Evolutionary conservation across 2,888 invertebrate species (phyloP).

Genomic region (Pheosia tremula): DNA sequence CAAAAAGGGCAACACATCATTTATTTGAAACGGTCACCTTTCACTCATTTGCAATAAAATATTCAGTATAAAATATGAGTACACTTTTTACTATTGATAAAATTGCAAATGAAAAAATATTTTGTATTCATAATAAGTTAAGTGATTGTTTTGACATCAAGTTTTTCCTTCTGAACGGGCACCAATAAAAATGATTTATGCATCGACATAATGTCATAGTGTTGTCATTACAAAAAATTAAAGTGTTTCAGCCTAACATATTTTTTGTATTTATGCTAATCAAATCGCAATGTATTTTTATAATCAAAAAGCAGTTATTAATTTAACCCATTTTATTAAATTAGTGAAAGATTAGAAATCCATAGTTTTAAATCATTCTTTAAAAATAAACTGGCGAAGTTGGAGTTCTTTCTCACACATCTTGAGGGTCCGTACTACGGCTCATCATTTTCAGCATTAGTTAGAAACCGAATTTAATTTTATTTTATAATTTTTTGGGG

Average conservation of each 20-base stretch:
- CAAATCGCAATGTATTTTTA: too few relatives aligned
- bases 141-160: constrained; percentile 48
- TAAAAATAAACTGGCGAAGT: too few relatives aligned
- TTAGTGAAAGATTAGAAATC: too few relatives aligned
- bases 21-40: constrained; percentile 32
- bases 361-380: too few relatives aligned
- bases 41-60: constrained; percentile 5
- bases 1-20: constrained; percentile 59
- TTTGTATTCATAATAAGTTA: constrained; percentile 20
- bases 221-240: not conserved
- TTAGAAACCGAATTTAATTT: too few relatives aligned
- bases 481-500: too few relatives aligned
- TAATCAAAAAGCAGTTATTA: too few relatives aligned
- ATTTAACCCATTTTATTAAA: too few relatives aligned
- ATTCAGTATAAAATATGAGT: constrained; percentile 18
- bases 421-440: too few relatives aligned
- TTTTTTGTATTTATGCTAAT: not conserved
- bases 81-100: constrained; percentile 17
- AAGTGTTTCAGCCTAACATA: not conserved
- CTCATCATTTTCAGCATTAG: too few relatives aligned
- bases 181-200: not conserved
- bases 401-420: too few relatives aligned
- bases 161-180: constrained; percentile 42
- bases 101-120: not conserved
- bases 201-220: not conserved